A percentile compares a stretch with the other conserved stretches of the same genome.
Evolutionary conservation across 2,888 invertebrate genomes (phyloP).

Genomic region (Euproctis similis): DNA sequence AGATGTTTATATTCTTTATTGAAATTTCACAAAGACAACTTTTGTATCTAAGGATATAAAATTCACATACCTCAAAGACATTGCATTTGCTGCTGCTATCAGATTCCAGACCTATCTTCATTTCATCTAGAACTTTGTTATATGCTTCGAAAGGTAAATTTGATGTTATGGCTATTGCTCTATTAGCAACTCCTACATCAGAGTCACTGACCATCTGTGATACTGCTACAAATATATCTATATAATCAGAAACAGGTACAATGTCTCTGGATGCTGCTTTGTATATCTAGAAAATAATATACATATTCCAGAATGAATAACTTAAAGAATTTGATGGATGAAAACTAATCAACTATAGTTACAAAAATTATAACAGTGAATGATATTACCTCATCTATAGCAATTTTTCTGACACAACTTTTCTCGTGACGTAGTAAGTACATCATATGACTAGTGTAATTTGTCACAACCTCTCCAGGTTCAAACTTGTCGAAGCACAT

Average conservation of each 20-base stretch:
- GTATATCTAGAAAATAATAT: conserved; percentile 41
- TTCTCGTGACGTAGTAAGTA: conserved; percentile 78
- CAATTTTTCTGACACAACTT: conserved; percentile 77
- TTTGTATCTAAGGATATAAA: no score
- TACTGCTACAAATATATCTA: conserved; percentile 72
- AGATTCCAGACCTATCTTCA: conserved; percentile 73
- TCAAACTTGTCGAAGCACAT: conserved; percentile 74
- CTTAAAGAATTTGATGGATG: no score
- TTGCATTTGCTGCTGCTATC: conserved; percentile 79
- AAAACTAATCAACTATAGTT: no score
- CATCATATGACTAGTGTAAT: conserved; percentile 76
- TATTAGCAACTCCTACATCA: conserved; percentile 76
- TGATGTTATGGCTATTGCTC: conserved; percentile 74
- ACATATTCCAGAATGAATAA: no score
- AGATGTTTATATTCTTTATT: background rate
- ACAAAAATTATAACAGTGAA: background rate
- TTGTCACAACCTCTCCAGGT: conserved; percentile 75
- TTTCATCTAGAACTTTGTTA: conserved; percentile 69
- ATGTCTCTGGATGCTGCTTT: conserved; percentile 43
- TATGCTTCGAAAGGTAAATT: conserved; percentile 70
- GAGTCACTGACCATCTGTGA: conserved; percentile 76
- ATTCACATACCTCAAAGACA: conserved; percentile 77
- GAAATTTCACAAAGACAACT: no score
- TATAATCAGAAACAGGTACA: conserved; percentile 58
- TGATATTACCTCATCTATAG: conserved; percentile 76